A percentile compares a stretch with the other conserved stretches of the same genome.
Evolutionary conservation across 2,113 vertebrate genomes (phyloP).

Genomic region (Lethenteron reissneri): DNA sequence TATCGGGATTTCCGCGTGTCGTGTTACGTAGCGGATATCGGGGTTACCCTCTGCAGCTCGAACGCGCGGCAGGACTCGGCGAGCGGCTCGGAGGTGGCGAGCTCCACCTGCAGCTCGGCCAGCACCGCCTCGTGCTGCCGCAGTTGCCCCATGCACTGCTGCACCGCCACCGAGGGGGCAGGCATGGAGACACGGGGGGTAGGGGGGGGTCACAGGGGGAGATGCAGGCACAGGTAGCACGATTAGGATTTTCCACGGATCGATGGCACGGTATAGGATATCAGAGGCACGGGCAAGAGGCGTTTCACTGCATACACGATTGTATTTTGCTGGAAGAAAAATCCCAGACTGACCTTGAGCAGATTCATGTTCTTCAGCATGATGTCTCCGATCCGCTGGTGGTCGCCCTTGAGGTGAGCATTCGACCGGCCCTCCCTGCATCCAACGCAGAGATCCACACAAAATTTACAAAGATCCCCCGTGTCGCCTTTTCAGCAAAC

Average conservation of each 20-base stretch:
- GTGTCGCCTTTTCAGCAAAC: no score
- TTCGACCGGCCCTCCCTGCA: slow-evolving; percentile 54
- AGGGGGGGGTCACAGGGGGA: no score
- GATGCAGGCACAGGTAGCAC: no score
- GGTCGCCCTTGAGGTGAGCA: slow-evolving; percentile 32
- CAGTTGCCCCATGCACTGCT: slow-evolving; percentile 53
- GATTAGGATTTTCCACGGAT: no score
- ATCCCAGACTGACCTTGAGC: slow-evolving; percentile 39
- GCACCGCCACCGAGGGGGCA: accelerated
- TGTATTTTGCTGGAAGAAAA: neutral
- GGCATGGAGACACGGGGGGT: no score
- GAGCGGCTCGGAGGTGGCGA: slow-evolving; percentile 38
- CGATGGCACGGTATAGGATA: no score
- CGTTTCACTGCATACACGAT: neutral
- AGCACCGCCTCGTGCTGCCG: slow-evolving; percentile 58
- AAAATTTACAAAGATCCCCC: accelerated
- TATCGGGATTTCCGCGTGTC: no score
- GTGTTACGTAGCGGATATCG: neutral
- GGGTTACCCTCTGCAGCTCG: slow-evolving; percentile 53
- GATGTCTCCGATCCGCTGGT: slow-evolving; percentile 61
- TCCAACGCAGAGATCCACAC: neutral
- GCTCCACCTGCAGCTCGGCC: slow-evolving; percentile 45
- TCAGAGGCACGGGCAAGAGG: neutral
- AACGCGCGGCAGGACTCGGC: slow-evolving; percentile 66
- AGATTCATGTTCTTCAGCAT: slow-evolving; percentile 61